Base-by-base conservation (phyloP, 2,888 invertebrate genomes). In the Gnatocerus cornutus region DNA sequence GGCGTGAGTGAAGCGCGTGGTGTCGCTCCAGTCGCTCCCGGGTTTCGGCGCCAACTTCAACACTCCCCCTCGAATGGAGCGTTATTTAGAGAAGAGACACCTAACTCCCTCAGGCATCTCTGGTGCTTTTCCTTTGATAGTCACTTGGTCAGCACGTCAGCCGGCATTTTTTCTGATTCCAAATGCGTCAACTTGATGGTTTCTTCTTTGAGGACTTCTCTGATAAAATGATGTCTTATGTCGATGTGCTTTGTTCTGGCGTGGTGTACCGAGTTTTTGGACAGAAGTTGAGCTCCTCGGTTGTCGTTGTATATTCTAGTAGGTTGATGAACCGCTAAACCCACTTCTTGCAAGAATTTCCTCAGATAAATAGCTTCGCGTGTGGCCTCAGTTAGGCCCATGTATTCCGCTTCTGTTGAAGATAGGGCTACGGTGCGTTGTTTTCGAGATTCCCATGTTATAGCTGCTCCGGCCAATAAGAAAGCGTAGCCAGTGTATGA, bases 401-500 rank as follows among this genome's bases (percentile, higher is more conserved):
- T 71, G 27, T 71, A 73, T 56, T 72, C 72, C 1, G 71, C 66
- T 33, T 74, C 72, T n/a, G 69, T 73, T 2, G 63, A 52, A 1
- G 68, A 68, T 9, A 72, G 52, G 8, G 72, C 71, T 0, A 68
- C 68, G 9, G 63, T 72, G 16, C 41, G 56, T 33, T 74, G 73
- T 39, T 73, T 75, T 41, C 64, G 52, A 5, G 61, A 37, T 5
- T 58, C 68, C 71, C 73, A 73, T 27, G 48, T 48, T n/a, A 75
- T 58, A 9, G 53, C 30, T 9, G 30, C 41, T 7, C 64, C 70
- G 9, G 33, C 43, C n/a, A 56, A 39, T 1, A 29, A 71, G 12
- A 73, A 74, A 13, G 37, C 46, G 37, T 65, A 73, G 0, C 75
- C 69, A 9, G 71, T 64, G 16, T 65, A 72, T 1, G 73, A 75